phyloP scores from a whole-genome alignment of 2,888 invertebrate genomes.

The Nemapogon koenigi region DNA sequence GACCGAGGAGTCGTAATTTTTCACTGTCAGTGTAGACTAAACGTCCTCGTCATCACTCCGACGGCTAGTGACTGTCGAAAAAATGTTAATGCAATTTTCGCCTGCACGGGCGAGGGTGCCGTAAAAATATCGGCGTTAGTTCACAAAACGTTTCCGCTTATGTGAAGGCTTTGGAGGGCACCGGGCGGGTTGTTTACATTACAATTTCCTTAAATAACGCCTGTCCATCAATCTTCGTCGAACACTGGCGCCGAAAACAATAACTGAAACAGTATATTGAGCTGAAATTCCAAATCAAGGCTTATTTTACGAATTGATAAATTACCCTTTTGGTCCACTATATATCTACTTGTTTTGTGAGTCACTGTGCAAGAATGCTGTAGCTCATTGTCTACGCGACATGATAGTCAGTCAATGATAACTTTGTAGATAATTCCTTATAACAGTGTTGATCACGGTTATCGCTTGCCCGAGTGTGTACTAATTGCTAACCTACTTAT shows the following conservation, averaged over 20 bases:
- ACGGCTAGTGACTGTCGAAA: conserved; percentile 51
- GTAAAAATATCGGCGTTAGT: conserved; percentile 32
- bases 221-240: conserved; percentile 26
- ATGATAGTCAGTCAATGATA: conserved; percentile 28
- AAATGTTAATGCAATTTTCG: conserved; percentile 52
- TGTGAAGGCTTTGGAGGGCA: conserved; percentile 23
- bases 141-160: conserved; percentile 22
- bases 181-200: conserved; percentile 25
- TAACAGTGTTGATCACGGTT: conserved; percentile 54
- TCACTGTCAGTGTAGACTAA: conserved; percentile 56
- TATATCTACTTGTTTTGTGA: no score
- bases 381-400: conserved; percentile 34
- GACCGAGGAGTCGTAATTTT: conserved; percentile 48
- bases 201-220: conserved; percentile 25
- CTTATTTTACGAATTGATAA: no score
- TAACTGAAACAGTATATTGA: no score
- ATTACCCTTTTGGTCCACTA: no score
- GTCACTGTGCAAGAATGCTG: conserved; percentile 43
- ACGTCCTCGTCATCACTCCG: conserved; percentile 50
- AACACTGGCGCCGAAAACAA: no score
- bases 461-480: conserved; percentile 46
- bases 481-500: conserved; percentile 46
- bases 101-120: conserved; percentile 30
- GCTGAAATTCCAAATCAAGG: no score
- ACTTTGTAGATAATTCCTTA: conserved; percentile 44